Base-by-base conservation (phyloP, 2,888 invertebrate species). In the Yponomeuta cagnagella region DNA sequence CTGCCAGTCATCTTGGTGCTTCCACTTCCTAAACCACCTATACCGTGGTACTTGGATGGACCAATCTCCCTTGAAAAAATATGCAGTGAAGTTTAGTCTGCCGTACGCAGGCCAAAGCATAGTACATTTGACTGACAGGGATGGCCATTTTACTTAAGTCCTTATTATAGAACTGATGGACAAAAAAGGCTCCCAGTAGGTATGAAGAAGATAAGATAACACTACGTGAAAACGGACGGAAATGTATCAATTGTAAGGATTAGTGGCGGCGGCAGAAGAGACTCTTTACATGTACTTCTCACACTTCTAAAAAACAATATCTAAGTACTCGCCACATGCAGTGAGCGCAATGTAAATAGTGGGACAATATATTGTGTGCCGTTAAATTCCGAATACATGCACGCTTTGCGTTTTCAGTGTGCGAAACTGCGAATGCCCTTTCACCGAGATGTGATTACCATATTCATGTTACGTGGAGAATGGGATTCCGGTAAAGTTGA, bases 321-420 rank as follows among this genome's bases (percentile, higher is more conserved):
- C 15, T 58, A n/a, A n/a, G n/a, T n/a, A 58, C 12, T 15, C 52
- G 15, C 15, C 52, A 15, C 15, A 58, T 1, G 52, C 52, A 15
- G 52, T 58, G 52, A 15, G 52, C 52, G 52, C 52, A 15, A 58
- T 58, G 52, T 58, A 12, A 58, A 58, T 8, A 3, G 4, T 15
- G 52, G 12, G 15, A 43, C 52, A 58, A 58, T 15, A 58, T 58
- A 58, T 58, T 15, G 68, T 68, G 43, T 9, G 43, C 43, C 43
- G 68, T 68, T 68, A 68, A 68, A 68, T 68, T 68, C 12, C 15
- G 33, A 68, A n/a, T 68, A 8, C 33, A 43, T 15, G 33, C 68
- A 37, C 10, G 12, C 15, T 43, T 68, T 48, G 12, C 12, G 30
- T 68, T 68, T 37, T 33, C 33, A 68, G 68, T 15, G 43, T 37